Base-by-base conservation (phyloP, 2,797 vertebrate species). In the Sebastes alutus region DNA sequence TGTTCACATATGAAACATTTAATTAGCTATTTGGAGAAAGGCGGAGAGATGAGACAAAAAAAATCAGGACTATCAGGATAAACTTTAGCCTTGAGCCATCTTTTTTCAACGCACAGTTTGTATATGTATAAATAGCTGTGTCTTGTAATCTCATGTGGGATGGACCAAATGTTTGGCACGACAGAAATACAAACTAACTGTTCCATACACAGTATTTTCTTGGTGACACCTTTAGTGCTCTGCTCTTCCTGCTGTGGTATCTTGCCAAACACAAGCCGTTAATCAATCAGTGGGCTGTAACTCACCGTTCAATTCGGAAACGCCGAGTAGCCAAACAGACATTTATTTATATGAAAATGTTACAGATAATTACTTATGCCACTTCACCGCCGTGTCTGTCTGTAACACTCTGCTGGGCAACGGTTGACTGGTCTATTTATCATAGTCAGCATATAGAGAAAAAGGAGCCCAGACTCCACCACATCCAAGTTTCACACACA, bases 291-390 rank as follows among this genome's bases (percentile, higher is more conserved):
- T 7, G 42, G 27, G 52, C 66, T 5, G 55, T 83, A 76, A 88
- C 74, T 82, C 78, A 32, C 8, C 0, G 0, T 27, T 68, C 14
- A 9, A 68, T 42, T 80, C 61, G 38, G 84, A 83, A 84, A 77
- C 35, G 1, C n/a, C 0, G 54, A 32, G 75, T 42, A 1, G 35
- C 42, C 18, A 68, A 77, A 29, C 66, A 49, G 76, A 81, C 73
- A 6, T 87, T 66, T 85, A 81, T 89, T 88, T 85, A 77, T 46
- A 62, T 56, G 62, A 52, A 76, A 66, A 75, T 18, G 67, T 85
- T 75, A 54, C 80, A 69, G 86, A 78, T 83, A 20, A 82, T 85
- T 80, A 32, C 55, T 69, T 52, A 2, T 71, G 69, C 29, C 70
- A 59, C 64, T 82, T 65, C 46, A 14, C 66, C 23, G 2, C 70